A percentile compares a stretch with the other conserved stretches of the same genome.
These are phyloP conservation scores for Orcinus orca DNA, from an alignment of 2,113 vertebrate species.

Conservation along the genomic window DNA sequence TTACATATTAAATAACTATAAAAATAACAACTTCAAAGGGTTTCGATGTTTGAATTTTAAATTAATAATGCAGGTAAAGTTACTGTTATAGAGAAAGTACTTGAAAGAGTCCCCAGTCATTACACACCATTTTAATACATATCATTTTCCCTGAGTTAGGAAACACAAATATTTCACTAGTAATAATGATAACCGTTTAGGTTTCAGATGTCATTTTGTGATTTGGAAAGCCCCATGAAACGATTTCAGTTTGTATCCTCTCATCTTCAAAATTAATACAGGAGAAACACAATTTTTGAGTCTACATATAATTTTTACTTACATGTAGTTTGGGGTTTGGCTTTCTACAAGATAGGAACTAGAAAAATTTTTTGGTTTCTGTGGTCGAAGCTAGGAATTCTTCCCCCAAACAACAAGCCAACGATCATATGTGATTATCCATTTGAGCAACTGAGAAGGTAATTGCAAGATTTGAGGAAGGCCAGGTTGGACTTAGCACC, in stretches of 20 bases:
- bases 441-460: conserved; percentile 78
- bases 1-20: background rate
- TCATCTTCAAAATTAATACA: conserved; percentile 48
- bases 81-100: background rate
- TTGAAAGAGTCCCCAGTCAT: background rate
- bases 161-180: conserved; percentile 30
- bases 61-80: background rate
- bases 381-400: conserved; percentile 66
- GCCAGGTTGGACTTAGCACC: conserved; percentile 47
- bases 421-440: conserved; percentile 71
- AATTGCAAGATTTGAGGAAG: conserved; percentile 74
- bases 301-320: conserved; percentile 44
- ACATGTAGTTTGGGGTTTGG: conserved; percentile 45
- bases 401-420: conserved; percentile 70
- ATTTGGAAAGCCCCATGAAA: conserved; percentile 18
- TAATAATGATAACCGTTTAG: background rate
- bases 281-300: conserved; percentile 42
- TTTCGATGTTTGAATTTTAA: conserved; percentile 41
- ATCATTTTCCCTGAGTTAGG: background rate
- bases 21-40: background rate
- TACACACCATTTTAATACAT: background rate
- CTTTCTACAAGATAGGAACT: conserved; percentile 46
- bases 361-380: conserved; percentile 67
- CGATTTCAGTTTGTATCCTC: conserved; percentile 4
- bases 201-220: conserved; percentile 30